Conservation (phyloP, 2,888 invertebrate species). For the Ophraella communa region DNA sequence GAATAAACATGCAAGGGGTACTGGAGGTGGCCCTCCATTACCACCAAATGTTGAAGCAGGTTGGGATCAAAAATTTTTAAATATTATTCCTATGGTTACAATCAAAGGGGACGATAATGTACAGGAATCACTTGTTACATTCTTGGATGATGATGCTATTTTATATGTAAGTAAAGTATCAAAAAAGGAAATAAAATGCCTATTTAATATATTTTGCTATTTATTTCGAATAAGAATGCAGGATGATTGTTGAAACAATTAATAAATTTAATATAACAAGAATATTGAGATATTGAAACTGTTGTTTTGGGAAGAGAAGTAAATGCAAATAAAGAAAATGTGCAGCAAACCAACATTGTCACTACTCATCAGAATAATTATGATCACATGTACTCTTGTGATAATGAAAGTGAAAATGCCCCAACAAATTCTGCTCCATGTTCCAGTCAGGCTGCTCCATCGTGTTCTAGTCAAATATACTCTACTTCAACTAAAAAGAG, state of each 20-base stretch:
- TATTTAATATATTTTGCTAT: background rate
- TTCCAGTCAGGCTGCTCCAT: slow-evolving; percentile 9
- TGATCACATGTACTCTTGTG: slow-evolving; percentile 1
- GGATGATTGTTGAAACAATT: background rate
- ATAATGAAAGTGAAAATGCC: too few species aligned
- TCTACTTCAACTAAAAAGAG: slow-evolving; percentile 8
- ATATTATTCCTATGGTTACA: background rate
- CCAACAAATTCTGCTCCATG: slow-evolving; percentile 8
- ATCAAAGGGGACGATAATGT: background rate
- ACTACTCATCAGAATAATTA: slow-evolving; percentile 9
- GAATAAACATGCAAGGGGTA: background rate
- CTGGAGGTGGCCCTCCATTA: background rate
- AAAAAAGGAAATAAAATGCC: too few species aligned
- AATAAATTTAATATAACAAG: background rate
- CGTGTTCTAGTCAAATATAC: slow-evolving; percentile 4
- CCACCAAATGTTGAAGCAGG: background rate
- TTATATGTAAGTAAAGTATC: too few species aligned
- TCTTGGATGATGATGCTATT: too few species aligned
- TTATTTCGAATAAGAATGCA: background rate
- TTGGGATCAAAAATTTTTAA: background rate
- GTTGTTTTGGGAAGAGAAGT: background rate
- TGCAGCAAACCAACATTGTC: background rate
- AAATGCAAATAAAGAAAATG: slow-evolving; percentile 1
- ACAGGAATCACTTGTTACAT: background rate
- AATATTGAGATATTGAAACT: background rate